Percentiles rank a stretch among this genome's conserved stretches.
These are phyloP conservation scores for Erythrocercus mccallii DNA, from an alignment of 2,113 vertebrate species.

Conservation along the genomic window DNA sequence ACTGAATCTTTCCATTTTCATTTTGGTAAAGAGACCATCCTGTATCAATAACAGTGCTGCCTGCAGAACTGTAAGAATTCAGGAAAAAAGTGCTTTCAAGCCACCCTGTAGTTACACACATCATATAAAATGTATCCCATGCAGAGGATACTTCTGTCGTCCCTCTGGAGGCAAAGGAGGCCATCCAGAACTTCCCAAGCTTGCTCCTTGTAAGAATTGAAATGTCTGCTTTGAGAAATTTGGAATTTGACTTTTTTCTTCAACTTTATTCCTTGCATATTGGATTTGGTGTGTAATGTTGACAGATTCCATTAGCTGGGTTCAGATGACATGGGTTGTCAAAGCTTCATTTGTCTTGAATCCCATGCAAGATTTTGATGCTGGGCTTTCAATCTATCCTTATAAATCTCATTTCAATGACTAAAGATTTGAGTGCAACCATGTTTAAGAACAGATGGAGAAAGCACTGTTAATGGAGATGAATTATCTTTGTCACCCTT, in stretches of 20 bases:
- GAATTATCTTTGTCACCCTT: not conserved
- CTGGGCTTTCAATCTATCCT: not conserved
- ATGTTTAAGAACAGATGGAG: not conserved
- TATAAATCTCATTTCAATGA: not conserved
- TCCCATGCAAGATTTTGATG: not conserved
- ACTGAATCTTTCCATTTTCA: not conserved
- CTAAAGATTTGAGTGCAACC: not conserved
- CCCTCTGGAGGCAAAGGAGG: not conserved
- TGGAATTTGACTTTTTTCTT: not conserved
- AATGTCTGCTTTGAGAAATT: not conserved
- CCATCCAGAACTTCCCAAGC: not conserved
- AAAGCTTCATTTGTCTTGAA: not conserved
- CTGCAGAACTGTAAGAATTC: not conserved
- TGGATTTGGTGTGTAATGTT: not conserved
- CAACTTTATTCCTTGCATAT: not conserved
- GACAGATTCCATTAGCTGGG: not conserved
- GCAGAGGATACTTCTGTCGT: not conserved
- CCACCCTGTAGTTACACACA: not conserved
- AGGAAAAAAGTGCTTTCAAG: not conserved
- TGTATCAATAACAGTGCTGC: not conserved
- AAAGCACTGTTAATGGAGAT: not conserved
- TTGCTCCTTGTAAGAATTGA: not conserved
- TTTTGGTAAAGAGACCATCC: not conserved
- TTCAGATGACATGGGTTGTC: not conserved
- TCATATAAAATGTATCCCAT: rapidly evolving